Evolutionary conservation across 1,140 invertebrate species (phyloP).

Genomic region (Ips nitidus): DNA sequence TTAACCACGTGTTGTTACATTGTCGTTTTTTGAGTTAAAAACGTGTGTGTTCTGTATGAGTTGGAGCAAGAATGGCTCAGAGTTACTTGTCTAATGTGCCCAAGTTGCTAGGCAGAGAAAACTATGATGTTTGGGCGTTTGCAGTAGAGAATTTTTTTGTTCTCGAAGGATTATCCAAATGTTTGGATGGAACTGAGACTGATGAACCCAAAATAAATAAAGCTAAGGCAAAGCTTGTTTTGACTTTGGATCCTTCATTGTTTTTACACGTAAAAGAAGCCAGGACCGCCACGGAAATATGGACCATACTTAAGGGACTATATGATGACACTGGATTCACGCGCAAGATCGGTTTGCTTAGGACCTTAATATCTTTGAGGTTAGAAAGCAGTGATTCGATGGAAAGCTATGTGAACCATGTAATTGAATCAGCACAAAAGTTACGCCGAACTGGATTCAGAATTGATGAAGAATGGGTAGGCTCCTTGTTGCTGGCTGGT

Average conservation of each 20-base stretch:
- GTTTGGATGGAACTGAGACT: conserved; percentile 36
- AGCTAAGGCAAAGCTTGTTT: conserved; percentile 39
- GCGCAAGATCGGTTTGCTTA: conserved; percentile 33
- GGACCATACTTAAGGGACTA: conserved; percentile 31
- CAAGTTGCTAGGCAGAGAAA: too few relatives aligned
- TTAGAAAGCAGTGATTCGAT: conserved; percentile 38
- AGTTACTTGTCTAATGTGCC: too few relatives aligned
- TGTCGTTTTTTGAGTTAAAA: too few relatives aligned
- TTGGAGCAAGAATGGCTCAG: too few relatives aligned
- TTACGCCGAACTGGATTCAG: conserved; percentile 39
- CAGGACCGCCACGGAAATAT: conserved; percentile 23
- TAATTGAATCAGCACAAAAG: conserved; percentile 37
- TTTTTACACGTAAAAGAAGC: conserved; percentile 36
- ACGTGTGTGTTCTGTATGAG: too few relatives aligned
- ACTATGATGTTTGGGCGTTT: too few relatives aligned
- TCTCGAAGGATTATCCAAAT: too few relatives aligned
- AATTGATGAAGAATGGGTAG: conserved; percentile 33
- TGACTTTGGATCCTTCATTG: conserved; percentile 34
- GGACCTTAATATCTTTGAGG: conserved; percentile 35
- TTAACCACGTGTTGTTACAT: too few relatives aligned
- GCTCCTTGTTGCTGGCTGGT: conserved; percentile 41
- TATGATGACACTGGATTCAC: conserved; percentile 33
- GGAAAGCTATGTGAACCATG: conserved; percentile 37
- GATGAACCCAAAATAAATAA: conserved; percentile 26
- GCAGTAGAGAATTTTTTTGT: too few relatives aligned